Base-by-base conservation (phyloP, 92 coral and sea anemone genomes). In the Phymanthus crucifer region DNA sequence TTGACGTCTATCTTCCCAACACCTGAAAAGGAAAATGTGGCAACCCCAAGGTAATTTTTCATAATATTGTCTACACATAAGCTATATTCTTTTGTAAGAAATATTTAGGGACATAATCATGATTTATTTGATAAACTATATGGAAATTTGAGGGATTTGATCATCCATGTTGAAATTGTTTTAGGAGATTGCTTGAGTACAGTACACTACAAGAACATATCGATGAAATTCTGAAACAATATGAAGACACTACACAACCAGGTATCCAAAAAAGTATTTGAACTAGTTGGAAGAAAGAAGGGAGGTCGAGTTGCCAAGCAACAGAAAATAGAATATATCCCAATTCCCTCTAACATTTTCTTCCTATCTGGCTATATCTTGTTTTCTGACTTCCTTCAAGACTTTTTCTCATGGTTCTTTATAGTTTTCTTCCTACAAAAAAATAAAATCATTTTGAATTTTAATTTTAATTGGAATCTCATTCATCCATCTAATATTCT, bases 161-260 rank as follows among this genome's bases (percentile, higher is more conserved):
- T 38, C 7, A 5, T 50, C 24, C 24, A 54, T 3, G 32, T 26
- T 78, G 26, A 2, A 21, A 13, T 19, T 32, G 10, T 79, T 73
- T 38, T 76, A 95, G 98, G 82, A 87, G 91, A 13, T 57, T 95
- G 26, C 84, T 95, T 52, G 98, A 95, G 66, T 95, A 92, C 74
- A 92, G 98, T 27, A 92, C 85, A 13, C 88, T 95, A 21, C 98
- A 95, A 58, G 92, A 95, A 36, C 98, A 95, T 54, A 90, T 95
- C 34, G 95, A 86, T 38, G 97, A 92, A 69, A 90, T 95, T 54
- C 89, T 95, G 1, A 85, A 89, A 13, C 91, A 90, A 57, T 88
- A 84, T 86, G 81, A 83, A 52, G 70, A 82, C 32, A 87, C 86
- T 54, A 58, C 67, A 54, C 82, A 87, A 72, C 85, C 87, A 89